phyloP scores from a whole-genome alignment of 2,113 vertebrate species.

The Mesembrinibis cayennensis region DNA sequence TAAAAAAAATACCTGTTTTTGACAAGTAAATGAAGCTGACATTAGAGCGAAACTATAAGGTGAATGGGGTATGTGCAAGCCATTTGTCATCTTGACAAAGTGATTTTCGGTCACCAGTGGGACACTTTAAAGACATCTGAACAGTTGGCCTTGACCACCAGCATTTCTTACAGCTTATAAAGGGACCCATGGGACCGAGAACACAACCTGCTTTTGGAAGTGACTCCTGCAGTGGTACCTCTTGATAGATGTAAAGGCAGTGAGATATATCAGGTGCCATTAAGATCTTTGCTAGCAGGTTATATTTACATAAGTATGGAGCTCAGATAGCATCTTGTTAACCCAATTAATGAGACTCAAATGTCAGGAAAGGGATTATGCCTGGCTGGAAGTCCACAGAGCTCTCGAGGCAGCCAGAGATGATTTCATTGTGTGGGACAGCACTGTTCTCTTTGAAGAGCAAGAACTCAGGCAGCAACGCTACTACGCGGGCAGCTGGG shows the following conservation, averaged over 20 bases:
- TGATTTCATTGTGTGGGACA: constrained; percentile 15
- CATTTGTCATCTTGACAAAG: constrained; percentile 77
- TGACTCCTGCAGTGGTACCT: constrained; percentile 1
- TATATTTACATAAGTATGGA: background rate
- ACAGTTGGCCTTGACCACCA: constrained; percentile 66
- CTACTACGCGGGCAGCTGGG: background rate
- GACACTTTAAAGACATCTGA: constrained; percentile 73
- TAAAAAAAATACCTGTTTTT: constrained; percentile 61
- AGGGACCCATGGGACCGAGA: constrained; percentile 36
- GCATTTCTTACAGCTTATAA: constrained; percentile 62
- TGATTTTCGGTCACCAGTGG: constrained; percentile 69
- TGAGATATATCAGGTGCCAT: constrained; percentile 21
- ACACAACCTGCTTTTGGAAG: constrained; percentile 34
- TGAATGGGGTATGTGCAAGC: constrained; percentile 5
- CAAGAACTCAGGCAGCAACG: background rate
- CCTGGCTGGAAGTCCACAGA: background rate
- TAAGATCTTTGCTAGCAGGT: constrained; percentile 25
- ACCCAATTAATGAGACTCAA: constrained; percentile 54
- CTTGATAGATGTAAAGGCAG: background rate
- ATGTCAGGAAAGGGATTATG: constrained; percentile 1
- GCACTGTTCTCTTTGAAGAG: background rate
- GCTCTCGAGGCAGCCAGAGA: background rate
- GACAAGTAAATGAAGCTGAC: constrained; percentile 66
- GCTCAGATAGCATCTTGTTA: constrained; percentile 22
- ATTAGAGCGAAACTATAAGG: background rate